These are phyloP conservation scores for Luscinia megarhynchos DNA, from an alignment of 2,797 vertebrate genomes.

Conservation along the genomic window DNA sequence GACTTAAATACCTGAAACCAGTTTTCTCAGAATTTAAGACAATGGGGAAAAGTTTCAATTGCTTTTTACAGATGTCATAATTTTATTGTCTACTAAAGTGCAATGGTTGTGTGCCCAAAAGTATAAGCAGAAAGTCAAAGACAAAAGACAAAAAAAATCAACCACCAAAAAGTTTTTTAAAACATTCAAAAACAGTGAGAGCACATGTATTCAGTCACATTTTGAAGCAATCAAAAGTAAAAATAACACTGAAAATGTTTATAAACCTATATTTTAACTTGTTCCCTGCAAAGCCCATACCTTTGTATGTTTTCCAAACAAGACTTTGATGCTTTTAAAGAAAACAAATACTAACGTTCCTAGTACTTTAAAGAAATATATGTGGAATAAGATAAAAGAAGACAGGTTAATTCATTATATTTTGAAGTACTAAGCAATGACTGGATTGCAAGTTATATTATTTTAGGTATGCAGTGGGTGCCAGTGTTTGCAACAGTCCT, in stretches of 20 bases:
- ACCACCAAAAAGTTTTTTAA: background rate
- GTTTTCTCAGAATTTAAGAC: constrained; percentile 4
- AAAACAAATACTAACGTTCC: background rate
- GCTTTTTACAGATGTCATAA: background rate
- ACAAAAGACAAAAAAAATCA: background rate
- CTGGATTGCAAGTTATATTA: background rate
- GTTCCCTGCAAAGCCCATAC: background rate
- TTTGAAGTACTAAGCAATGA: background rate
- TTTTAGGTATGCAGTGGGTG: background rate
- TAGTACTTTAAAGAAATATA: background rate
- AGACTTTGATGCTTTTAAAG: background rate
- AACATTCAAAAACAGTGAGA: background rate
- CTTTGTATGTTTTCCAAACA: background rate
- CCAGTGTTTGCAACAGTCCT: background rate
- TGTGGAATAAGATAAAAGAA: background rate
- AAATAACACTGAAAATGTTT: background rate
- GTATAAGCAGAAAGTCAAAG: background rate
- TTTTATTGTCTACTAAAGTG: constrained; percentile 17
- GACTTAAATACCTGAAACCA: constrained; percentile 24
- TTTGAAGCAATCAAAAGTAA: background rate
- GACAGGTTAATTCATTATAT: background rate
- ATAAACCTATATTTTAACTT: background rate
- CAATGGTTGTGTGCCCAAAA: background rate
- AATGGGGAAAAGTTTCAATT: background rate
- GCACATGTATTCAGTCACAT: background rate